Conservation (phyloP, 2,797 vertebrate species). For the Sebastes matsubarae region DNA sequence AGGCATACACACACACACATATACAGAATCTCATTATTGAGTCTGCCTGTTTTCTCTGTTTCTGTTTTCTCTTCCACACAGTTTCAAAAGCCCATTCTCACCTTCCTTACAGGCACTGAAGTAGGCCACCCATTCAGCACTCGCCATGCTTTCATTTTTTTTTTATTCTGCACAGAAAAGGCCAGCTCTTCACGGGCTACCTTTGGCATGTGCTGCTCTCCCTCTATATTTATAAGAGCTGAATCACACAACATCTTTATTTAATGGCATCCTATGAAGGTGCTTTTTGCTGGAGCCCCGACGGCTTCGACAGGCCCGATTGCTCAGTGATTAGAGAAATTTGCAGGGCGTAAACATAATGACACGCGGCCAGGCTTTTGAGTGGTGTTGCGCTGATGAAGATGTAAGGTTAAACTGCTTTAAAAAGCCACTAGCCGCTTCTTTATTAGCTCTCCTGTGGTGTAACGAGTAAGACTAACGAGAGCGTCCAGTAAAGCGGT, state of each 20-base stretch:
- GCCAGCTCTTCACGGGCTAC: slow-evolving; percentile 16
- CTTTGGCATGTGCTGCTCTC: slow-evolving; percentile 6
- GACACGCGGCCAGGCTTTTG: slow-evolving; percentile 18
- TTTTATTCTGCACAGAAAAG: slow-evolving; percentile 35
- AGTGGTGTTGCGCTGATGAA: slow-evolving; percentile 26
- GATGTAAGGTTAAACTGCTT: slow-evolving; percentile 21
- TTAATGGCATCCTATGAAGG: slow-evolving; percentile 3
- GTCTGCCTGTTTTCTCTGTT: neutral
- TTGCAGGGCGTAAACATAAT: slow-evolving; percentile 58
- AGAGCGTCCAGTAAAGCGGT: slow-evolving; percentile 48
- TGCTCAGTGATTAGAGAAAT: slow-evolving; percentile 55
- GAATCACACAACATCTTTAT: slow-evolving; percentile 46
- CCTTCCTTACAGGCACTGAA: slow-evolving; percentile 47
- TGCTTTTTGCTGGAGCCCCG: slow-evolving; percentile 22
- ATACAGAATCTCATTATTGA: slow-evolving; percentile 28
- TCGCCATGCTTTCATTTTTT: slow-evolving; percentile 36
- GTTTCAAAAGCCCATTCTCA: slow-evolving; percentile 56
- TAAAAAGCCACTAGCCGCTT: slow-evolving; percentile 40
- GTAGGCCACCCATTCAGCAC: slow-evolving; percentile 51
- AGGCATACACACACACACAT: slow-evolving; percentile 1
- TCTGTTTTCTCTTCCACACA: neutral
- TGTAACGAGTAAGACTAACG: slow-evolving; percentile 38
- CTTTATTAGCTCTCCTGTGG: slow-evolving; percentile 58
- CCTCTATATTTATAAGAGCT: slow-evolving; percentile 34
- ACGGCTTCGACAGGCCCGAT: slow-evolving; percentile 39